Conservation (phyloP, 2,888 invertebrate genomes). For the Pycnomerus fuliginosus region DNA sequence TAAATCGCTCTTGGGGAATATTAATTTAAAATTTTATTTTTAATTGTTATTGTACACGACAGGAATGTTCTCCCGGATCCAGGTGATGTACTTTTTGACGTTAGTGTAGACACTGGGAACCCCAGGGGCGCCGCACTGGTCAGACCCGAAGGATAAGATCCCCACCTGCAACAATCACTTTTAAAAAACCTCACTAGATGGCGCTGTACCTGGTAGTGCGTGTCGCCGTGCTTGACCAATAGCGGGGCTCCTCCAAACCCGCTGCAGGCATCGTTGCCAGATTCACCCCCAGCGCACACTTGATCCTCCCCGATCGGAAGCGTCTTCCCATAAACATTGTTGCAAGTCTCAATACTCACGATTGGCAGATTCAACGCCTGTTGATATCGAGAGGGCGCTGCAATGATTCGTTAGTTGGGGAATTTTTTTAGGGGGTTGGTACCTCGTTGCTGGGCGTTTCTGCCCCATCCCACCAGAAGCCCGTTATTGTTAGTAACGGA, state of each 20-base stretch:
- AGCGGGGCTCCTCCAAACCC: conserved; percentile 80
- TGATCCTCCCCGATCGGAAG: conserved; percentile 65
- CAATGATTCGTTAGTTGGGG: background rate
- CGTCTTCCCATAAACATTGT: conserved; percentile 66
- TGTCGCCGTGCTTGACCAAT: conserved; percentile 61
- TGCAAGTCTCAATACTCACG: conserved; percentile 65
- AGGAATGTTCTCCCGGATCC: conserved; percentile 74
- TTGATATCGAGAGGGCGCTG: conserved; percentile 53
- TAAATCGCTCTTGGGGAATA: too few species aligned
- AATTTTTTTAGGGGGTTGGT: conserved; percentile 18
- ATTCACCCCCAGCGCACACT: conserved; percentile 74
- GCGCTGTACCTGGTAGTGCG: conserved; percentile 62
- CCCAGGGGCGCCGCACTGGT: conserved; percentile 71
- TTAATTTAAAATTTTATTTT: background rate
- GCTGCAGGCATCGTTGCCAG: conserved; percentile 73
- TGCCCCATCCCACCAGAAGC: conserved; percentile 72
- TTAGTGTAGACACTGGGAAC: conserved; percentile 78
- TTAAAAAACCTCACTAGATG: background rate
- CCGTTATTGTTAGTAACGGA: conserved; percentile 55
- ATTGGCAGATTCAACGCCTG: conserved; percentile 66
- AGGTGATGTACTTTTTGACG: conserved; percentile 70
- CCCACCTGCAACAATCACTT: conserved; percentile 61
- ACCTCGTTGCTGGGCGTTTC: conserved; percentile 62
- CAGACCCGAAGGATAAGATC: conserved; percentile 77
- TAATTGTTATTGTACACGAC: conserved; percentile 40